Conservation (phyloP, 2,888 invertebrate genomes). For the Nephrotoma guestfalica region DNA sequence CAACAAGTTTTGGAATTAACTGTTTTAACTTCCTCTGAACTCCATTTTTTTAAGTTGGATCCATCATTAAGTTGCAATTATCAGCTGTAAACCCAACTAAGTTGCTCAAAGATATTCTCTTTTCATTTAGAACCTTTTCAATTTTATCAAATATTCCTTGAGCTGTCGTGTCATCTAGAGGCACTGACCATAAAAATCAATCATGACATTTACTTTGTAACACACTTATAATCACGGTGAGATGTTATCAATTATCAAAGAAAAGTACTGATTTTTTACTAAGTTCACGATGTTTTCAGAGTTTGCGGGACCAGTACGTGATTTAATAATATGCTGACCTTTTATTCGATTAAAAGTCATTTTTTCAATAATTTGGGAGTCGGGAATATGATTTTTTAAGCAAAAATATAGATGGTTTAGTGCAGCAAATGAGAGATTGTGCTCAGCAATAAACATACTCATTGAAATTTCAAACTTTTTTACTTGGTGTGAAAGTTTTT, state of each 20-base stretch:
- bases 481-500: not conserved
- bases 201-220: too few species aligned
- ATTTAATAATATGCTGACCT: conserved; percentile 7
- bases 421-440: conserved; percentile 4
- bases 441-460: conserved; percentile 5
- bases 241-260: conserved; percentile 6
- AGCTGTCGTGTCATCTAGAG: too few species aligned
- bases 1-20: too few species aligned
- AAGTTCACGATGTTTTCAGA: not conserved
- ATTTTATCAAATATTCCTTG: too few species aligned
- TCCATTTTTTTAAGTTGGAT: too few species aligned
- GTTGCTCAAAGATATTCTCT: too few species aligned
- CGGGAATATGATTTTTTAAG: not conserved
- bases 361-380: conserved; percentile 9
- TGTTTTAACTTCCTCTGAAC: too few species aligned
- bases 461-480: conserved; percentile 5
- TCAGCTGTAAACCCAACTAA: too few species aligned
- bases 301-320: conserved; percentile 8
- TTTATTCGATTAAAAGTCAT: conserved; percentile 2
- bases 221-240: too few species aligned
- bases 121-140: too few species aligned
- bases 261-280: conserved; percentile 8
- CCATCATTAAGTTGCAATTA: too few species aligned
- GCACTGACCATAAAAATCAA: too few species aligned
- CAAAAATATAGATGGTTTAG: conserved; percentile 1